Conservation (phyloP, 2,888 invertebrate species). For the Arrhopalites spinosus region DNA sequence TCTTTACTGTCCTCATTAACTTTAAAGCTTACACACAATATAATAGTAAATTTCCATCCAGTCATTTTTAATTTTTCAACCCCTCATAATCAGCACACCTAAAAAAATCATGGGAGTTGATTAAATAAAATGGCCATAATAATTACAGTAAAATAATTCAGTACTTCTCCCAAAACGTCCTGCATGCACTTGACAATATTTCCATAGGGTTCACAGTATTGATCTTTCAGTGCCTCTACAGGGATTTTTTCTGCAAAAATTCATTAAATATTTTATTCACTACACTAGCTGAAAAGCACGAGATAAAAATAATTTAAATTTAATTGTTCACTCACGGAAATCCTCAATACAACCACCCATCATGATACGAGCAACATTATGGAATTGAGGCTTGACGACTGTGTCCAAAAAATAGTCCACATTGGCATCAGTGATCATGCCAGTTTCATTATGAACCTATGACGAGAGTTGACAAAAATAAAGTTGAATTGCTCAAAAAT, state of each 20-base stretch:
- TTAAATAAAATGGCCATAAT: too few relatives aligned
- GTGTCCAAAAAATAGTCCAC: slow-evolving; percentile 8
- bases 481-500: too few relatives aligned
- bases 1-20: too few relatives aligned
- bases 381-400: slow-evolving; percentile 33
- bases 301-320: too few relatives aligned
- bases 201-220: slow-evolving; percentile 11
- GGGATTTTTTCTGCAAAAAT: slow-evolving; percentile 4
- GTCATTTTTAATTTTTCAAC: too few relatives aligned
- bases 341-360: slow-evolving; percentile 36
- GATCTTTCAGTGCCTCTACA: slow-evolving; percentile 3
- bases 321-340: slow-evolving; percentile 19
- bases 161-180: slow-evolving; percentile 13
- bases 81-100: too few relatives aligned
- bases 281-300: too few relatives aligned
- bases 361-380: slow-evolving; percentile 22
- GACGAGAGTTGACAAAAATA: background rate
- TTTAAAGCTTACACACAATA: too few relatives aligned
- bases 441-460: slow-evolving; percentile 25
- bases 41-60: too few relatives aligned
- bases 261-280: too few relatives aligned
- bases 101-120: too few relatives aligned
- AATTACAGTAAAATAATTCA: too few relatives aligned
- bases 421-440: slow-evolving; percentile 6
- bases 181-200: slow-evolving; percentile 32